These are phyloP conservation scores for Drosophila phalerata DNA, from an alignment of 2,888 invertebrate species.

Conservation along the genomic window DNA sequence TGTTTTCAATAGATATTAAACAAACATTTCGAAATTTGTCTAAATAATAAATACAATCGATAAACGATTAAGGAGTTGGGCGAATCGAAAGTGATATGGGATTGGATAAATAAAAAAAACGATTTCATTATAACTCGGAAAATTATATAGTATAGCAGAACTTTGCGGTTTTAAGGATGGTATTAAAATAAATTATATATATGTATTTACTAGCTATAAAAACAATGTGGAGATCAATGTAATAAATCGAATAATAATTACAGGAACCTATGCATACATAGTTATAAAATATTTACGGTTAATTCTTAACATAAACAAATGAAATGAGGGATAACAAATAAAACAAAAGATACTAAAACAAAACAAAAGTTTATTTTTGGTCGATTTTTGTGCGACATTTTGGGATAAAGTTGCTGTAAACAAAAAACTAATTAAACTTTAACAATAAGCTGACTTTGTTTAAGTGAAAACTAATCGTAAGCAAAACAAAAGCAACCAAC, in stretches of 20 bases:
- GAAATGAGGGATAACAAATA: neutral
- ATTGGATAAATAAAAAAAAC: neutral
- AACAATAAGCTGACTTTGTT: conserved; percentile 33
- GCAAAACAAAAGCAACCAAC: conserved; percentile 10
- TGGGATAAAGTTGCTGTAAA: conserved; percentile 36
- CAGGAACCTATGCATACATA: conserved; percentile 40
- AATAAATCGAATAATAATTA: conserved; percentile 34
- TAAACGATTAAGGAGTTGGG: conserved; percentile 12
- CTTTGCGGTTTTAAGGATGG: neutral
- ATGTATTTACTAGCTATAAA: conserved; percentile 3
- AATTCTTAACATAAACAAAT: conserved; percentile 1
- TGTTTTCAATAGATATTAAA: conserved; percentile 10
- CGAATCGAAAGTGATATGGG: conserved; percentile 34
- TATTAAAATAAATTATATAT: neutral
- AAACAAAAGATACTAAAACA: conserved; percentile 2
- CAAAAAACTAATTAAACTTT: conserved; percentile 40
- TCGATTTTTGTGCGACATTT: conserved; percentile 42
- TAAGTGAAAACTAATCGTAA: conserved; percentile 35
- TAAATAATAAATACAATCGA: neutral
- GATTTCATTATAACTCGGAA: neutral
- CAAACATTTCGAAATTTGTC: conserved; percentile 1
- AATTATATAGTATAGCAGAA: neutral
- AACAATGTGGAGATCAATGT: conserved; percentile 8
- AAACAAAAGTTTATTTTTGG: conserved; percentile 18
- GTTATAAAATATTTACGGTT: conserved; percentile 10